Conservation (phyloP, 1,140 invertebrate species). For the Colletes latitarsis region DNA sequence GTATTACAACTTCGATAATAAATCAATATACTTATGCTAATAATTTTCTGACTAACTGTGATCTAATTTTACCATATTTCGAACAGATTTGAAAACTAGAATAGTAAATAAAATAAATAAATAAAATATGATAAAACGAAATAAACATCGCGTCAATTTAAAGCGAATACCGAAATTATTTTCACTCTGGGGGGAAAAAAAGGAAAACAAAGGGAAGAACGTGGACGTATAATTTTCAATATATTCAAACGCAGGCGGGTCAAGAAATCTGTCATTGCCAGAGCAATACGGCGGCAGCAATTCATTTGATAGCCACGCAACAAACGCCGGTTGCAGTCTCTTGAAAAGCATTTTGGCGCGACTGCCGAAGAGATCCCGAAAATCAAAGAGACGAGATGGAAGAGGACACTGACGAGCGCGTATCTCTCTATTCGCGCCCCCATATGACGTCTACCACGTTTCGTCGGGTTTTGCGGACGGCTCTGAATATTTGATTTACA, state of each 20-base stretch:
- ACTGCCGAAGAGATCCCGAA: slow-evolving; percentile 42
- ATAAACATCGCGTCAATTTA: too few relatives aligned
- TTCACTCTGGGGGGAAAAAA: neutral
- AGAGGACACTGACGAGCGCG: neutral
- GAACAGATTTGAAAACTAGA: too few relatives aligned
- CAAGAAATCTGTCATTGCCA: neutral
- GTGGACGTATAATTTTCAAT: neutral
- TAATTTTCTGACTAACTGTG: too few relatives aligned
- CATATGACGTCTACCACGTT: slow-evolving; percentile 4
- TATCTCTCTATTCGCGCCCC: too few relatives aligned
- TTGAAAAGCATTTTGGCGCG: slow-evolving; percentile 32
- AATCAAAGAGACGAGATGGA: slow-evolving; percentile 45
- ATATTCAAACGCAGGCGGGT: neutral
- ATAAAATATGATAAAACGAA: too few relatives aligned
- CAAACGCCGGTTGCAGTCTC: slow-evolving; percentile 8
- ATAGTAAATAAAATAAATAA: too few relatives aligned
- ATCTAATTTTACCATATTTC: too few relatives aligned
- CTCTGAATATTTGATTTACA: slow-evolving; percentile 45
- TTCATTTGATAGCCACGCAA: slow-evolving; percentile 20
- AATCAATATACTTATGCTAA: too few relatives aligned
- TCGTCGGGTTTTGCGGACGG: slow-evolving; percentile 14
- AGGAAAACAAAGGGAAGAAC: neutral
- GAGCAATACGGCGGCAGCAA: neutral
- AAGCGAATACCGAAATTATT: too few relatives aligned
- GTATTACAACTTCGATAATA: too few relatives aligned